Evolutionary conservation across 2,113 vertebrate genomes (phyloP).

Genomic region (Aphyosemion australe): DNA sequence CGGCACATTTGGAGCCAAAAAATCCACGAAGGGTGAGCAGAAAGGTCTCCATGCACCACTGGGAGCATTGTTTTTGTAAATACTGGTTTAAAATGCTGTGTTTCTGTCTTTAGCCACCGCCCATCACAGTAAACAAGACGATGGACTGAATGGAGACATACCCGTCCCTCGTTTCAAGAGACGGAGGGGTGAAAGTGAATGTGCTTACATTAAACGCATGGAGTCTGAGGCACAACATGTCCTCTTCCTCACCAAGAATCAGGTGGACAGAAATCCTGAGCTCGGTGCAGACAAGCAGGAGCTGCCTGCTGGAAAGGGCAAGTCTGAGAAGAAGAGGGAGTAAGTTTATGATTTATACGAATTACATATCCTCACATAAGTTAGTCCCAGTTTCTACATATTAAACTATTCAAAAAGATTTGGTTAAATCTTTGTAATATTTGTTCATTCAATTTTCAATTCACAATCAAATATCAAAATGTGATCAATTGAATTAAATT

Average conservation of each 20-base stretch:
- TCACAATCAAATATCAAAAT: too few species aligned
- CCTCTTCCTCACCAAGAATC: slow-evolving; percentile 88
- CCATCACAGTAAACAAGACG: slow-evolving; percentile 26
- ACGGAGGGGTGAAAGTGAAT: slow-evolving; percentile 76
- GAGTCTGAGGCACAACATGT: slow-evolving; percentile 81
- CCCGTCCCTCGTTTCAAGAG: slow-evolving; percentile 82
- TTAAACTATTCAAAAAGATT: too few species aligned
- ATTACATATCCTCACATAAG: too few species aligned
- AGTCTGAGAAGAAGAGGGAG: slow-evolving; percentile 87
- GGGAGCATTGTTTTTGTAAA: neutral
- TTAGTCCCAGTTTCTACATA: too few species aligned
- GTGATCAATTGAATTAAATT: too few species aligned
- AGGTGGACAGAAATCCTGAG: slow-evolving; percentile 84
- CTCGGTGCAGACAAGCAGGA: slow-evolving; percentile 63
- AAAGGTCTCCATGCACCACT: too few species aligned
- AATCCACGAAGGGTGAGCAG: slow-evolving; percentile 42
- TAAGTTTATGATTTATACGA: slow-evolving; percentile 69
- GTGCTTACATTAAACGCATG: slow-evolving; percentile 85
- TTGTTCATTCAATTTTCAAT: too few species aligned
- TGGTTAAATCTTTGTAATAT: too few species aligned
- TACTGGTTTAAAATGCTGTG: neutral
- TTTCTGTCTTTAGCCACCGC: slow-evolving; percentile 33
- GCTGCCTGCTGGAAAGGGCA: slow-evolving; percentile 58
- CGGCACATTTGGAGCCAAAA: slow-evolving; percentile 46
- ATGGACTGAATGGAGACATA: slow-evolving; percentile 59